Percentiles rank a stretch among this genome's conserved stretches.
These are phyloP conservation scores for Eupithecia tripunctaria DNA, from an alignment of 2,888 invertebrate genomes.

Conservation along the genomic window DNA sequence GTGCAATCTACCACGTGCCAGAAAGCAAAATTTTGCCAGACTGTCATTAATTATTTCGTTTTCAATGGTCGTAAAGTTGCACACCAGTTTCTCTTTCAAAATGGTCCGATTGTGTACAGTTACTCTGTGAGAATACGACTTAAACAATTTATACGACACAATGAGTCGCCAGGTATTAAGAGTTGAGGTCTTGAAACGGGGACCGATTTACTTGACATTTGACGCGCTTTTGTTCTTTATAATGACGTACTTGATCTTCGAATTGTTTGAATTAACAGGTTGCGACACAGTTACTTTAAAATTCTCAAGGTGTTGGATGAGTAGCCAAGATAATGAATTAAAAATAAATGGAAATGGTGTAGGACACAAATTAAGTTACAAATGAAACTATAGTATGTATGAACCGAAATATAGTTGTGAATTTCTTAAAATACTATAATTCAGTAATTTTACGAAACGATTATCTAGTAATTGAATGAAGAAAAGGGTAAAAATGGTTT, in stretches of 20 bases:
- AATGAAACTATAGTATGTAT: too few relatives aligned
- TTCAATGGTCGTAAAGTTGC: constrained; percentile 21
- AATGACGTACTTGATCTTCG: not conserved
- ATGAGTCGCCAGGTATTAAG: constrained; percentile 20
- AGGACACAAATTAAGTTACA: too few relatives aligned
- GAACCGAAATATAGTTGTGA: too few relatives aligned
- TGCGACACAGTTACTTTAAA: not conserved
- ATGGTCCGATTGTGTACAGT: constrained; percentile 26
- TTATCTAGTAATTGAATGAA: not conserved
- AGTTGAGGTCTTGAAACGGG: not conserved
- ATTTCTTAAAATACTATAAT: not conserved
- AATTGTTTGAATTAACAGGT: not conserved
- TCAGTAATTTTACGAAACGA: not conserved
- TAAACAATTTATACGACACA: constrained; percentile 10
- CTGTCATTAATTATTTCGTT: not conserved
- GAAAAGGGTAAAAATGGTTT: not conserved
- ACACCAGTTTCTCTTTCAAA: constrained; percentile 31
- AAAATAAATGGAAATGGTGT: not conserved
- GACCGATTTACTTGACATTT: not conserved
- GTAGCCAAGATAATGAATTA: not conserved
- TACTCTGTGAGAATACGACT: constrained; percentile 25
- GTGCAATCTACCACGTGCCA: constrained; percentile 10
- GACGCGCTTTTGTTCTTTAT: not conserved
- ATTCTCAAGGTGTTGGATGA: not conserved
- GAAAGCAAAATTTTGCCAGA: constrained; percentile 7